Evolutionary conservation across 1,140 invertebrate genomes (phyloP).

Genomic region (Pogonomyrmex californicus): DNA sequence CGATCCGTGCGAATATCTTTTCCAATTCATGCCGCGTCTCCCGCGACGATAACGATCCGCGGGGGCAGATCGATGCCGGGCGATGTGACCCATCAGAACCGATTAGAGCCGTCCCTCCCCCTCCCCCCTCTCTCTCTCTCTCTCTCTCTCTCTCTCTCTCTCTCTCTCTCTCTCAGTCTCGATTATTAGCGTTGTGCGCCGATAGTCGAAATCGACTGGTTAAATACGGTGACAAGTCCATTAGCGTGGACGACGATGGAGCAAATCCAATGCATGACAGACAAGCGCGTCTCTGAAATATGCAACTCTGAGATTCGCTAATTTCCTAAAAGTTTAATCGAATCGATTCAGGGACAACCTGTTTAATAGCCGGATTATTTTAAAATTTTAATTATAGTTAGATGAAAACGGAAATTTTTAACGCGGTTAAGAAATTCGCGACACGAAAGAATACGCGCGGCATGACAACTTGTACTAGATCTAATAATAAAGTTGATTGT

Average conservation of each 20-base stretch:
- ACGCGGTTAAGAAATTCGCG: background rate
- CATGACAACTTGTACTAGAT: background rate
- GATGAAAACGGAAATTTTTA: conserved; percentile 24
- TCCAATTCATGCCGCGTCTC: conserved; percentile 33
- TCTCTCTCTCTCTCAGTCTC: background rate
- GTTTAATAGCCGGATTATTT: conserved; percentile 10
- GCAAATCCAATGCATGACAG: conserved; percentile 27
- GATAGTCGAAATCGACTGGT: conserved; percentile 54
- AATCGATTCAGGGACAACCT: conserved; percentile 9
- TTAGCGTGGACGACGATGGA: conserved; percentile 31
- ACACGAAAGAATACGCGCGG: background rate
- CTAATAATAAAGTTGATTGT: background rate
- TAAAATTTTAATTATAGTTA: background rate
- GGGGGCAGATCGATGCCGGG: background rate
- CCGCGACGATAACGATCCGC: conserved; percentile 17
- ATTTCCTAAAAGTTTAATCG: conserved; percentile 45
- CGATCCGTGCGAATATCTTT: conserved; percentile 47
- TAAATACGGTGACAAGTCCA: conserved; percentile 63
- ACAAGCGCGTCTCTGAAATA: conserved; percentile 54
- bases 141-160: background rate
- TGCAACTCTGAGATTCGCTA: conserved; percentile 55
- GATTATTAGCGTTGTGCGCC: conserved; percentile 23
- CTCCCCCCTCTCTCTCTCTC: background rate
- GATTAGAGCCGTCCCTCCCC: background rate
- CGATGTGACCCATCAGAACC: background rate